Evolutionary conservation across 2,113 vertebrate species (phyloP).

Genomic region (Misgurnus anguillicaudatus): DNA sequence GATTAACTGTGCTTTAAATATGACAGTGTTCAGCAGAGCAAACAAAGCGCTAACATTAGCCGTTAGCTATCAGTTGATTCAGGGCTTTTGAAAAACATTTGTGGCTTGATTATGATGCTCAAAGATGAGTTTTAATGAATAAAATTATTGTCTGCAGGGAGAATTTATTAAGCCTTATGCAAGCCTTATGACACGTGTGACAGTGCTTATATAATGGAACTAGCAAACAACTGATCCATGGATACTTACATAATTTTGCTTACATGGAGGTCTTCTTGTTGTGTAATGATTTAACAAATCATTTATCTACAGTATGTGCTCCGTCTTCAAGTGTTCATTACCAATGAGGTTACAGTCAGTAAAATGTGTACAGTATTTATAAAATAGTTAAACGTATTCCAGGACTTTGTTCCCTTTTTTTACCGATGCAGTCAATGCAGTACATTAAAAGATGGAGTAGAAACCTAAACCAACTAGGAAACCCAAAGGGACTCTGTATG

Average conservation of each 20-base stretch:
- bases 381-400: neutral
- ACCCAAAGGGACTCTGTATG: too few relatives aligned
- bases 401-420: neutral
- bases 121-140: too few relatives aligned
- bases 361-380: neutral
- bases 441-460: neutral
- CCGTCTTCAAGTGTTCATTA: neutral
- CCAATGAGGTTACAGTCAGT: neutral
- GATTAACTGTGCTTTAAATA: too few relatives aligned
- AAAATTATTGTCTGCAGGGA: too few relatives aligned
- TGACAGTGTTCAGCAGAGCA: too few relatives aligned
- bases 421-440: neutral
- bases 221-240: neutral
- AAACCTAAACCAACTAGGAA: neutral
- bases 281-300: neutral
- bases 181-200: neutral
- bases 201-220: neutral
- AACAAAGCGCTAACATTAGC: too few relatives aligned
- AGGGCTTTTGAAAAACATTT: too few relatives aligned
- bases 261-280: neutral
- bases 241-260: neutral
- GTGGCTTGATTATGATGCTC: too few relatives aligned
- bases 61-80: too few relatives aligned
- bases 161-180: too few relatives aligned
- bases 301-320: neutral